Conservation (phyloP, 2,888 invertebrate genomes). For the Liopterus haemorrhoidalis region DNA sequence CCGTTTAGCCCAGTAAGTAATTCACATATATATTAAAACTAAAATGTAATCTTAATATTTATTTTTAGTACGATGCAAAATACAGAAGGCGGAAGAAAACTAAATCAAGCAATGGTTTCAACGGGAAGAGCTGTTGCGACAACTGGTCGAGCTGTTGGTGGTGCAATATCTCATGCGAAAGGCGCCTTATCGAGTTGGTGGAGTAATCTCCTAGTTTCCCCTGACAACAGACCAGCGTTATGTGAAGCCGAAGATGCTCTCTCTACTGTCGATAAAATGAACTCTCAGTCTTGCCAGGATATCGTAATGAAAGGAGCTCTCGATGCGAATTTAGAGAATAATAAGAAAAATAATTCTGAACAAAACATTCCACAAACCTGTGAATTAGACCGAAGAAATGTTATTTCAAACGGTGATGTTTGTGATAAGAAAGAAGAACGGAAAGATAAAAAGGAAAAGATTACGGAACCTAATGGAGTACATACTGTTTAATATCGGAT, state of each 20-base stretch:
- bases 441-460: slow-evolving; percentile 28
- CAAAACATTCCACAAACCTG: slow-evolving; percentile 11
- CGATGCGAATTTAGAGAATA: slow-evolving; percentile 2
- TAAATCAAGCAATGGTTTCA: slow-evolving; percentile 86
- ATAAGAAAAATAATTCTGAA: slow-evolving; percentile 10
- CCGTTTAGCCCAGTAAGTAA: slow-evolving; percentile 79
- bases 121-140: slow-evolving; percentile 86
- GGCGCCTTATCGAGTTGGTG: slow-evolving; percentile 85
- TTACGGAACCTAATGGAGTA: slow-evolving; percentile 36
- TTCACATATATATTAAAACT: slow-evolving; percentile 3
- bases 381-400: slow-evolving; percentile 15
- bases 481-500: slow-evolving; percentile 37
- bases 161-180: slow-evolving; percentile 80
- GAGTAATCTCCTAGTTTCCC: slow-evolving; percentile 61
- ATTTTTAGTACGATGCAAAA: slow-evolving; percentile 82
- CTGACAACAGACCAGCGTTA: slow-evolving; percentile 33
- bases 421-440: slow-evolving; percentile 5
- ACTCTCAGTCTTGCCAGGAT: slow-evolving; percentile 5
- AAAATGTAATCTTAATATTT: not conserved
- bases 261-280: slow-evolving; percentile 1
- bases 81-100: slow-evolving; percentile 86
- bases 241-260: slow-evolving; percentile 13
- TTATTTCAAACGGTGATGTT: slow-evolving; percentile 14
- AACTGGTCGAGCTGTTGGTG: slow-evolving; percentile 70
- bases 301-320: not conserved